These are phyloP conservation scores for Rhynchomys soricoides DNA, from an alignment of 2,113 vertebrate genomes.

Conservation along the genomic window DNA sequence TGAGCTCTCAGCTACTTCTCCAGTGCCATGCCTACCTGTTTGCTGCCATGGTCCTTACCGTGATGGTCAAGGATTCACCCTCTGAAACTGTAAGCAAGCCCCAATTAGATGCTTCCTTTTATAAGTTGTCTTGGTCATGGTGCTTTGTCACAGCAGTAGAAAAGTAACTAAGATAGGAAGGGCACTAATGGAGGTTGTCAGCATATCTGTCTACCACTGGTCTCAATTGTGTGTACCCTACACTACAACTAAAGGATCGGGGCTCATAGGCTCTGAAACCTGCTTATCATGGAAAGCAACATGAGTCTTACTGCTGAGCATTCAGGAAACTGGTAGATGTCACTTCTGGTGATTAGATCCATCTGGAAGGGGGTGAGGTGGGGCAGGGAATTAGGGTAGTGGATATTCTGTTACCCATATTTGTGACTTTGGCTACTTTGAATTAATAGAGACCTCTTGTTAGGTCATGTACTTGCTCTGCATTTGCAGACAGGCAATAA, in stretches of 20 bases:
- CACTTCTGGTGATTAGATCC: not conserved
- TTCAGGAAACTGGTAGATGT: not conserved
- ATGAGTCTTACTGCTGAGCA: not conserved
- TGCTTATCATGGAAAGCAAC: not conserved
- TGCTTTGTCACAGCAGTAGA: not conserved
- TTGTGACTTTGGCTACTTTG: not conserved
- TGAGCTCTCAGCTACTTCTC: not conserved
- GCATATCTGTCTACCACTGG: not conserved
- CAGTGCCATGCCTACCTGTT: not conserved
- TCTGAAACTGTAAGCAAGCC: not conserved
- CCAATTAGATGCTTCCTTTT: not conserved
- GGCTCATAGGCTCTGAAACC: not conserved
- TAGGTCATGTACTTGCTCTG: not conserved
- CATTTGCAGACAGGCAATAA: slow-evolving; percentile 7
- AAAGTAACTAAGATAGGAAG: not conserved
- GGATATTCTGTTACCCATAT: not conserved
- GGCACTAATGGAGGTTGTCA: not conserved
- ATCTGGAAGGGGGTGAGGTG: not conserved
- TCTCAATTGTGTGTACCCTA: not conserved
- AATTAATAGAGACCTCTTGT: not conserved
- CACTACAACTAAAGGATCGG: not conserved
- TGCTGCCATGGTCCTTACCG: not conserved
- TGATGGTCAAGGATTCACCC: not conserved
- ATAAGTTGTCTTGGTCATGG: not conserved
- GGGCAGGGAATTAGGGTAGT: not conserved